A percentile compares a stretch with the other conserved stretches of the same genome.
phyloP scores from a whole-genome alignment of 2,888 invertebrate genomes.

The Epirrita christyi region DNA sequence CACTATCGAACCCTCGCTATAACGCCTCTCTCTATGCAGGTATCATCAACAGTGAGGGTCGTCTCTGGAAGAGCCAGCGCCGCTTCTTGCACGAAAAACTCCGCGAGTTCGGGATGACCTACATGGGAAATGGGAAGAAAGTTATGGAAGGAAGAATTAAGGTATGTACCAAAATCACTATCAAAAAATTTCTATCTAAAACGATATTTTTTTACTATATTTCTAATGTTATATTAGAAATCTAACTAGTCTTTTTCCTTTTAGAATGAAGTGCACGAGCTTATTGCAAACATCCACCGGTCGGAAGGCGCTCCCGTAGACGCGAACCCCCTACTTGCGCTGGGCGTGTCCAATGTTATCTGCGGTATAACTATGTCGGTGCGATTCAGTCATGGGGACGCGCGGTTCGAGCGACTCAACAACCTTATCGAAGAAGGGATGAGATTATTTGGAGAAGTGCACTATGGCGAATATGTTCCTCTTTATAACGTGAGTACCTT shows the following conservation, averaged over 20 bases:
- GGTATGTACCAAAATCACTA: slow-evolving; percentile 74
- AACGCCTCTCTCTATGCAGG: slow-evolving; percentile 85
- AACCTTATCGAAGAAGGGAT: slow-evolving; percentile 96
- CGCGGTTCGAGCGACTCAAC: slow-evolving; percentile 91
- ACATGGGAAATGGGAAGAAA: slow-evolving; percentile 91
- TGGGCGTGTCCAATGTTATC: slow-evolving; percentile 95
- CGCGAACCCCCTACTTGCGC: slow-evolving; percentile 90
- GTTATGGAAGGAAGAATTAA: slow-evolving; percentile 94
- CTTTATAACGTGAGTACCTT: slow-evolving; percentile 84
- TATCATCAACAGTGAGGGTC: slow-evolving; percentile 94
- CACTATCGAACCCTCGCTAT: slow-evolving; percentile 55
- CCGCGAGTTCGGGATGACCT: slow-evolving; percentile 94
- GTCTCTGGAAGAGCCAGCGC: slow-evolving; percentile 95
- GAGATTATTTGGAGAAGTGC: slow-evolving; percentile 92
- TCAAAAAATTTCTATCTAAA: slow-evolving; percentile 7
- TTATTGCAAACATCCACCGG: slow-evolving; percentile 87
- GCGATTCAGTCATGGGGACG: slow-evolving; percentile 91
- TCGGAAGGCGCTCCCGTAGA: slow-evolving; percentile 89
- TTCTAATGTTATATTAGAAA: neutral
- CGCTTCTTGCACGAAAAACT: slow-evolving; percentile 94
- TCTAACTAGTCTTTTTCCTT: slow-evolving; percentile 40
- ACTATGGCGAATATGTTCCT: slow-evolving; percentile 93
- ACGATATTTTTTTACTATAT: neutral
- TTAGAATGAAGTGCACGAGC: slow-evolving; percentile 90
- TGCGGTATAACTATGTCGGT: slow-evolving; percentile 96